phyloP scores from a whole-genome alignment of 2,888 invertebrate genomes.

The Mallateleia sp. region DNA sequence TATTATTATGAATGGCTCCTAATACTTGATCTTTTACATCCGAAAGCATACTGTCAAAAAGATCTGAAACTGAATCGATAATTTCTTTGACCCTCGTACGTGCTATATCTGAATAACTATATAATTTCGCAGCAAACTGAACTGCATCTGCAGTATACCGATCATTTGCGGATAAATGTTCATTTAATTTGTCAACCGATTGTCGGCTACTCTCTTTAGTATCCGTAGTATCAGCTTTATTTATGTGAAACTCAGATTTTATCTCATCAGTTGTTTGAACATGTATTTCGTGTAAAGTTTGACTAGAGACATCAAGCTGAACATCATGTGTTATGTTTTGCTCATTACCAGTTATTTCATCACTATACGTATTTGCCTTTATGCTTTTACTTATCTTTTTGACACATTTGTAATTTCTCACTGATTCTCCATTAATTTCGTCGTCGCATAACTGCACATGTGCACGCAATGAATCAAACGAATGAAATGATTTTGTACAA shows the following conservation, averaged over 20 bases:
- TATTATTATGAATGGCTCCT: background rate
- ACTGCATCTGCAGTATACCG: background rate
- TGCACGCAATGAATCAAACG: background rate
- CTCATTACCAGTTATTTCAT: too few relatives aligned
- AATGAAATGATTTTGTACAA: background rate
- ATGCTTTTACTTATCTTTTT: too few relatives aligned
- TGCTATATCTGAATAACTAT: background rate
- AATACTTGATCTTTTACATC: background rate
- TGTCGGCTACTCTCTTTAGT: background rate
- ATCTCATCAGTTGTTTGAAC: background rate
- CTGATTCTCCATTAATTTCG: too few relatives aligned
- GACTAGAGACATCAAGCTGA: too few relatives aligned
- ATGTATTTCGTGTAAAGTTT: too few relatives aligned
- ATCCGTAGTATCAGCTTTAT: background rate
- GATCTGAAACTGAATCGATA: background rate
- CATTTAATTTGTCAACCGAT: background rate
- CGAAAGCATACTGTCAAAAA: background rate
- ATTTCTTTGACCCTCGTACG: background rate
- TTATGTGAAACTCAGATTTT: background rate
- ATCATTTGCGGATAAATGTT: background rate
- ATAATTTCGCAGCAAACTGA: background rate
- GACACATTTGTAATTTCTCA: too few relatives aligned
- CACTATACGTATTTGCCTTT: too few relatives aligned
- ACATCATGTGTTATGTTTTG: too few relatives aligned
- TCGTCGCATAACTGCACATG: background rate